Percentiles rank a stretch among this genome's conserved stretches.
These are phyloP conservation scores for Harpalus rubripes DNA, from an alignment of 2,888 invertebrate species.

Conservation along the genomic window DNA sequence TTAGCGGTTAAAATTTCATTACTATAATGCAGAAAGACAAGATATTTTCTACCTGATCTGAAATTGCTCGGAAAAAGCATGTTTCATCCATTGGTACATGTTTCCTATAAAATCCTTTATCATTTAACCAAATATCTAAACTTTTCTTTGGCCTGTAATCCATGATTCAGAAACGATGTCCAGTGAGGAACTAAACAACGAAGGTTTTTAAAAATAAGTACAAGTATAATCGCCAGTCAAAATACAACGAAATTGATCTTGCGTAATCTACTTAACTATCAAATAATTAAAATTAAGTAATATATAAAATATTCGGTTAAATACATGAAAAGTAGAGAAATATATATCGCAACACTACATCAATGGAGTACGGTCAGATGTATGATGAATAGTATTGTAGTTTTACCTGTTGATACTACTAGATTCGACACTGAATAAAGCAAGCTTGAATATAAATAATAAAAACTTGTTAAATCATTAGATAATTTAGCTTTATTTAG, in stretches of 20 bases:
- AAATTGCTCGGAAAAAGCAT: conserved; percentile 92
- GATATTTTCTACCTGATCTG: conserved; percentile 84
- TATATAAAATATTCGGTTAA: background rate
- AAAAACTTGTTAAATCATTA: background rate
- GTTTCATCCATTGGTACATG: conserved; percentile 93
- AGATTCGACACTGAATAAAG: background rate
- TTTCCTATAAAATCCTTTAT: conserved; percentile 90
- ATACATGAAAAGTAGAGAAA: too few relatives aligned
- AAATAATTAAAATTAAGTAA: background rate
- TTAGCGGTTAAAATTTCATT: background rate
- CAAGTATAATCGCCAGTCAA: background rate
- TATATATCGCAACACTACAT: background rate
- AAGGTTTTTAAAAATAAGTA: conserved; percentile 2
- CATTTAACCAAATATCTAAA: conserved; percentile 87
- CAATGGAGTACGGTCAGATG: background rate
- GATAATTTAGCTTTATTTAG: background rate
- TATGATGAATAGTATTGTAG: background rate
- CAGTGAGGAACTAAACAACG: conserved; percentile 7
- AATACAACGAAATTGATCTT: background rate
- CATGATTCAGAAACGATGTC: conserved; percentile 18
- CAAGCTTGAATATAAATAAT: background rate
- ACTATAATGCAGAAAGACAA: background rate
- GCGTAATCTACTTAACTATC: background rate
- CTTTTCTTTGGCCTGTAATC: conserved; percentile 70
- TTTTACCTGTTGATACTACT: conserved; percentile 2